phyloP scores from a whole-genome alignment of 2,113 vertebrate genomes.

The Anolis carolinensis region DNA sequence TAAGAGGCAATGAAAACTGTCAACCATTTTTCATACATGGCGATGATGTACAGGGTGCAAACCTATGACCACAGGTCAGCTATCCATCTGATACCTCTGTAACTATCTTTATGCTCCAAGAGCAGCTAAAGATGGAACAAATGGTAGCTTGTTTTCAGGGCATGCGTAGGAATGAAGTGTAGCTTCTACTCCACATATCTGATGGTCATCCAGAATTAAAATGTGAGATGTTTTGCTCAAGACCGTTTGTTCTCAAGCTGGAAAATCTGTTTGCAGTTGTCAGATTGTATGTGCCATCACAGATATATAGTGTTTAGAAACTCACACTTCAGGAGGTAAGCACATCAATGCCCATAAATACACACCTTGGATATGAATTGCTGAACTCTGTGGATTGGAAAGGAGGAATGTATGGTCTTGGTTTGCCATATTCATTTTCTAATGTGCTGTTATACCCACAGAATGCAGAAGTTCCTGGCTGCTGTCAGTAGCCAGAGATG shows the following conservation, averaged over 20 bases:
- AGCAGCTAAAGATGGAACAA: neutral
- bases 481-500: neutral
- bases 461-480: neutral
- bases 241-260: neutral
- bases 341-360: neutral
- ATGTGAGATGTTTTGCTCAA: neutral
- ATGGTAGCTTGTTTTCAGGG: neutral
- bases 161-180: neutral
- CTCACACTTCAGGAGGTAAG: neutral
- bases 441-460: neutral
- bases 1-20: neutral
- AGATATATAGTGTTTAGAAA: neutral
- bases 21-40: neutral
- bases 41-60: too few relatives aligned
- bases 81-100: neutral
- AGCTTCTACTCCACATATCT: neutral
- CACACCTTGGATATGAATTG: neutral
- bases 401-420: neutral
- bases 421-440: neutral
- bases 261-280: neutral
- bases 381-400: neutral
- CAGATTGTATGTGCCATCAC: neutral
- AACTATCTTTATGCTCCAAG: neutral
- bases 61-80: neutral
- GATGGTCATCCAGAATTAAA: neutral